These are phyloP conservation scores for Chaetophractus vellerosus DNA, from an alignment of 2,797 vertebrate species.

Conservation along the genomic window DNA sequence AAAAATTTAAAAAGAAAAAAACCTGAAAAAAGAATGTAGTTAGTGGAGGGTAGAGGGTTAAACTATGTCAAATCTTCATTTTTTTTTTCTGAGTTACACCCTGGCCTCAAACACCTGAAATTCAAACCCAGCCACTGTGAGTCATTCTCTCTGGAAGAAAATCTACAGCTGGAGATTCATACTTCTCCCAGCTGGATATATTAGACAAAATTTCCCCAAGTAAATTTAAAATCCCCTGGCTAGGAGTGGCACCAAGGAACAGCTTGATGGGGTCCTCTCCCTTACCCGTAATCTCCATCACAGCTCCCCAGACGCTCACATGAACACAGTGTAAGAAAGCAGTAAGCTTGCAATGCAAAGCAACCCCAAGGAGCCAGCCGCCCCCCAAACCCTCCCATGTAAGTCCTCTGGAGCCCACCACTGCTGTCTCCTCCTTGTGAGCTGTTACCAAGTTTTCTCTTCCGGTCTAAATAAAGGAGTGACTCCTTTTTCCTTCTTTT, in stretches of 20 bases:
- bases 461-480: not conserved
- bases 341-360: not conserved
- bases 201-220: not conserved
- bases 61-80: not conserved
- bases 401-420: not conserved
- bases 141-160: not conserved
- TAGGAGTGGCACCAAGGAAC: not conserved
- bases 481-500: not conserved
- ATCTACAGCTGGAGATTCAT: not conserved
- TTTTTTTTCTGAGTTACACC: not conserved
- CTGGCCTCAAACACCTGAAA: not conserved
- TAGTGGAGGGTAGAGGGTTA: not conserved
- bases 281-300: not conserved
- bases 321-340: not conserved
- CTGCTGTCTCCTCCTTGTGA: not conserved
- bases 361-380: not conserved
- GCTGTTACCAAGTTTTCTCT: not conserved
- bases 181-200: not conserved
- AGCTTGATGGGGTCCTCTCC: not conserved
- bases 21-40: not conserved
- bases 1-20: no score
- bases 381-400: not conserved
- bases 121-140: not conserved
- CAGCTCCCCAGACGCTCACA: not conserved
- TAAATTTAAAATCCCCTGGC: not conserved